These are phyloP conservation scores for Hylaeus volcanicus DNA, from an alignment of 1,140 invertebrate genomes.

Conservation along the genomic window DNA sequence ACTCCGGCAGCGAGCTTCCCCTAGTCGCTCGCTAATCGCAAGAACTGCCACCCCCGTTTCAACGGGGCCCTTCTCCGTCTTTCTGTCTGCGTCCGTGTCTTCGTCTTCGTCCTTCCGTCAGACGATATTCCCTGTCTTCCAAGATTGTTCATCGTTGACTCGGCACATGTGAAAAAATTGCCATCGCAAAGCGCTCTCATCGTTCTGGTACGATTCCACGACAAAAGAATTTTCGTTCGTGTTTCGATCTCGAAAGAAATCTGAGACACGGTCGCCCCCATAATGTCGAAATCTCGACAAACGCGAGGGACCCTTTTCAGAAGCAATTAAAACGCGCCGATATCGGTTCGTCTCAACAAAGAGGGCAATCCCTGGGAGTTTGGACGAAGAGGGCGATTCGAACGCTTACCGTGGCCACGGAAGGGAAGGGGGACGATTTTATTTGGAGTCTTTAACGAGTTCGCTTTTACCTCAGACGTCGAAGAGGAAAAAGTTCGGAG, in stretches of 20 bases:
- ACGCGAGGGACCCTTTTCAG: background rate
- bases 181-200: background rate
- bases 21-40: slow-evolving; percentile 71
- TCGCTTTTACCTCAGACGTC: slow-evolving; percentile 62
- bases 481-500: slow-evolving; percentile 58
- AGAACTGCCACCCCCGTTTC: slow-evolving; percentile 73
- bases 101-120: background rate
- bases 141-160: background rate
- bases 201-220: too few relatives aligned
- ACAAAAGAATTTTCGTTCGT: too few relatives aligned
- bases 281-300: background rate
- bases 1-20: slow-evolving; percentile 67
- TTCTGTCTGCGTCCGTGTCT: slow-evolving; percentile 16
- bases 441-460: slow-evolving; percentile 69
- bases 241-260: background rate
- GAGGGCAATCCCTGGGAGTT: background rate
- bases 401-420: background rate
- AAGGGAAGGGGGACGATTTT: slow-evolving; percentile 57
- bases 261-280: too few relatives aligned
- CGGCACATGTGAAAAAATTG: background rate
- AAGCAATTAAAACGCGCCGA: background rate
- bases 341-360: background rate
- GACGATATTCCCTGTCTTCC: background rate
- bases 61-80: slow-evolving; percentile 62
- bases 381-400: background rate